Base-by-base conservation (phyloP, 2,888 invertebrate genomes). In the Cataglyphis cursor region DNA sequence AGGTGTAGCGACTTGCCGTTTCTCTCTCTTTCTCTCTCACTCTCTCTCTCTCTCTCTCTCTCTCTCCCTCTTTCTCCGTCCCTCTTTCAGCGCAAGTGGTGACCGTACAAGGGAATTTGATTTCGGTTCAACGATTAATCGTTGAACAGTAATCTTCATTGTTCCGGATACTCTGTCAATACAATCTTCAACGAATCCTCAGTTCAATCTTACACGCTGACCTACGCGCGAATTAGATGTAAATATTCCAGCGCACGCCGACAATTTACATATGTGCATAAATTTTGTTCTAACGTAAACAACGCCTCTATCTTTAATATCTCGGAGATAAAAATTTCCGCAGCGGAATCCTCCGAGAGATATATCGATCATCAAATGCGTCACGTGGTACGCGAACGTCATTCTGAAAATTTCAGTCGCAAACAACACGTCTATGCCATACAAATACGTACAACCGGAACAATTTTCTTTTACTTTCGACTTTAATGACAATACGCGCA, bases 91-190 rank as follows among this genome's bases (percentile, higher is more conserved):
- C 10, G 6, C 76, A 51, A 57, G 15, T 31, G 57, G 1, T 41
- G 54, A 44, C 59, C 24, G 48, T 59, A 31, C 48, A 59, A 28
- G 82, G 21, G 65, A 72, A 82, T 74, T 64, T 54, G 48, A 82
- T 68, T 68, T 82, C 44, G 62, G 66, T 74, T 73, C 66, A 74
- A 70, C 83, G 62, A 74, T 41, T 57, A 74, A 74, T 57, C 48
- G 59, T 38, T 68, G 74, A 48, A 54, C 83, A 72, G n/a, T 81
- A 81, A 81, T 81, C 64, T 70, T 64, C 57, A 70, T 41, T 62
- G 70, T 57, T 80, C 62, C 41, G 78, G 24, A 51, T 59, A 41
- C 48, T 51, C 48, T 66, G 66, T 66, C 82, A 54, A 48, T 59
- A 59, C 66, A 48, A 61, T 78, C 48, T 21, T 38, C 28, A 24